These are phyloP conservation scores for Epinotia nisella DNA, from an alignment of 2,888 invertebrate genomes.

Conservation along the genomic window DNA sequence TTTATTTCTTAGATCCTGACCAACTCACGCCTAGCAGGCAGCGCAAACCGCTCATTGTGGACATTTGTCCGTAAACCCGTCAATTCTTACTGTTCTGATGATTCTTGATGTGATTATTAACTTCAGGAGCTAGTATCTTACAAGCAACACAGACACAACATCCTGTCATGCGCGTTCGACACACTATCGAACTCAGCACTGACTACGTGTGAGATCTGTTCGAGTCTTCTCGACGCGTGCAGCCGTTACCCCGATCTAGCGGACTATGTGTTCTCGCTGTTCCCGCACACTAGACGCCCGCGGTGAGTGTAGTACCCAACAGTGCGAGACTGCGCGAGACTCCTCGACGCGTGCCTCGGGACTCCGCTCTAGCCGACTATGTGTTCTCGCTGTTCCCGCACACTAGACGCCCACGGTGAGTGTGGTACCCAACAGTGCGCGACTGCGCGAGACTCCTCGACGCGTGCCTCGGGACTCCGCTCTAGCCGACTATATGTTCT, in stretches of 20 bases:
- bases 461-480: slow-evolving; percentile 55
- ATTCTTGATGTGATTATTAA: background rate
- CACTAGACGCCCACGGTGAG: slow-evolving; percentile 30
- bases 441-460: slow-evolving; percentile 60
- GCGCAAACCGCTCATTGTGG: too few relatives aligned
- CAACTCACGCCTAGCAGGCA: too few relatives aligned
- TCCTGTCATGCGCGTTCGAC: slow-evolving; percentile 54
- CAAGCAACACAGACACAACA: slow-evolving; percentile 45
- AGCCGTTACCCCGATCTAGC: slow-evolving; percentile 60
- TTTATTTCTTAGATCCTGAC: too few relatives aligned
- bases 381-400: slow-evolving; percentile 72
- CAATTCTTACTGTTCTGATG: too few relatives aligned
- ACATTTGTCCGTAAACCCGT: too few relatives aligned
- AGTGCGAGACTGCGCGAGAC: slow-evolving; percentile 61
- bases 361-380: slow-evolving; percentile 62
- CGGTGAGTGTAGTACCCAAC: slow-evolving; percentile 46
- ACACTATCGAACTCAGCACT: slow-evolving; percentile 50
- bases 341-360: slow-evolving; percentile 55
- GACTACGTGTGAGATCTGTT: slow-evolving; percentile 65
- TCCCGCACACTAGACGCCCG: slow-evolving; percentile 61
- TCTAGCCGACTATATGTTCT: slow-evolving; percentile 64
- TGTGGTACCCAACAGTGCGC: slow-evolving; percentile 56
- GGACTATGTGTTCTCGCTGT: slow-evolving; percentile 62
- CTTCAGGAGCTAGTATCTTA: slow-evolving; percentile 61
- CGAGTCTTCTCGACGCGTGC: slow-evolving; percentile 54